Evolutionary conservation across 2,113 vertebrate genomes (phyloP), one percentile per base, ranked within the genome.

Genomic region (Planiliza haematocheilus): DNA sequence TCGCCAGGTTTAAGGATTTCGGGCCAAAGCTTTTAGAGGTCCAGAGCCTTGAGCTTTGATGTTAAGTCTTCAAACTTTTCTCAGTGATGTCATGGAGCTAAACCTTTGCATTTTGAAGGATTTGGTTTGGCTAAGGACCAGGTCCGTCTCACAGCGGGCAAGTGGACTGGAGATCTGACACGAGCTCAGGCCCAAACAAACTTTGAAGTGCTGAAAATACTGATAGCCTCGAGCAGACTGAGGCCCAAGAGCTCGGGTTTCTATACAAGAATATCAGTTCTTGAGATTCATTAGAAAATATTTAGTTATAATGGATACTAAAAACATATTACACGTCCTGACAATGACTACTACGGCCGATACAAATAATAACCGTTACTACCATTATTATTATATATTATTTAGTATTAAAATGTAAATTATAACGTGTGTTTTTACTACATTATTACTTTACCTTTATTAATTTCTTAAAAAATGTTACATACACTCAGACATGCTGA

Each of bases 1-100:
- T 83, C 84, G 62, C 87, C 81, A 88, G 85, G 77, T 89, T 89
- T 90, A 81, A 89, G 85, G 78, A 74, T 85, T 90, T 87, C 78
- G 66, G 78, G 88, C 91, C 88, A 88, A 88, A 86, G 89, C 91
- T 92, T 91, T 92, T 89, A 91, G 86, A 89, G 85, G 67, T 81
- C 62, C 68, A 48, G 50, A 67, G 67, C 69, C 43, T 16, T 8
- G 17, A 69, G 85, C 91, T 92, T 92, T 92, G 89, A 92, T 83
- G 88, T 92, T 48, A 65, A 59, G 68, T 65, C 63, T 76, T 83
- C 74, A 79, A 84, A 86, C 65, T 86, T 88, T 86, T 88, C 83
- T 66, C 51, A 67, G 51, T 87, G 79, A 90, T 88, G 85, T 88
- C 85, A 90, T 77, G 73, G 72, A 81, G 71, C 74, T 76, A 86